A percentile compares a stretch with the other conserved stretches of the same genome.
phyloP scores from a whole-genome alignment of 2,113 vertebrate species.

The Aix galericulata region DNA sequence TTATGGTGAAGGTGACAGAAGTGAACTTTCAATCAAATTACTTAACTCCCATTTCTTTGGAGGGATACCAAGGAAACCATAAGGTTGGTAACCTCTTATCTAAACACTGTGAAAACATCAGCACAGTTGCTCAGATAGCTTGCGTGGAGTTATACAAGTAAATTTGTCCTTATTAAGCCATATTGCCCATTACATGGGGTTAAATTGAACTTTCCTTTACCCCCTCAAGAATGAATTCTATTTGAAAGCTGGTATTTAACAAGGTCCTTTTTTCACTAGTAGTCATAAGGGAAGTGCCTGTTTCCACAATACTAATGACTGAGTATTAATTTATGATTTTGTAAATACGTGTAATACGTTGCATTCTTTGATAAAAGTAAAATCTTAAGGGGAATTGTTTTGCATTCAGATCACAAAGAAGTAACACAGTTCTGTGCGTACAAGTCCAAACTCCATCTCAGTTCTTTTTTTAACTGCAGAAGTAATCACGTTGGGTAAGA shows the following conservation, averaged over 20 bases:
- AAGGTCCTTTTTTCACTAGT: neutral
- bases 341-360: fast-evolving
- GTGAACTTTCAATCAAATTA: constrained; percentile 74
- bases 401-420: neutral
- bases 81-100: constrained; percentile 73
- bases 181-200: neutral
- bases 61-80: constrained; percentile 68
- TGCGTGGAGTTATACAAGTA: neutral
- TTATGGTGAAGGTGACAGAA: constrained; percentile 83
- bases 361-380: neutral
- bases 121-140: neutral
- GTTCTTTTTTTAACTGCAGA: neutral
- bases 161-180: neutral
- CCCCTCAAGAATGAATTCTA: neutral
- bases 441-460: neutral
- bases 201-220: neutral
- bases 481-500: neutral
- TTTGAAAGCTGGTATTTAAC: neutral
- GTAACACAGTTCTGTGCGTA: neutral
- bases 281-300: neutral
- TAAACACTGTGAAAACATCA: neutral
- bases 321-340: neutral
- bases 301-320: neutral
- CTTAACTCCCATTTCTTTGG: constrained; percentile 73
- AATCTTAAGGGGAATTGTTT: neutral